Evolutionary conservation across 2,797 vertebrate genomes (phyloP).

Genomic region (Myiothlypis coronata): DNA sequence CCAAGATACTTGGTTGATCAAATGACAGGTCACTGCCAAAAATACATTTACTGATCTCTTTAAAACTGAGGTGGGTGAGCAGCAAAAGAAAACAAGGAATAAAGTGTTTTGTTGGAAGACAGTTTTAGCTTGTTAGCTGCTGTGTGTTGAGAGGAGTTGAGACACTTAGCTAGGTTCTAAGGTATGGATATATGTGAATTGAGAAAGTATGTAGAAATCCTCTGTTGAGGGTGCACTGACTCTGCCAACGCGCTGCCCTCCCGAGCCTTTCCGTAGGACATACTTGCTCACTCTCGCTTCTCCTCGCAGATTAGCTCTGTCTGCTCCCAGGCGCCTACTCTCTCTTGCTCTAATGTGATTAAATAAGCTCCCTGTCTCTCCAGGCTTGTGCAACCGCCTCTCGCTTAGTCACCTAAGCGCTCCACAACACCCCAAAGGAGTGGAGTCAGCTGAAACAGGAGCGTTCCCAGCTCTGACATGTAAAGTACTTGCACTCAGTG

Average conservation of each 20-base stretch:
- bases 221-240: neutral
- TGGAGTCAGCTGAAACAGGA: slow-evolving; percentile 63
- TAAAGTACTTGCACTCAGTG: slow-evolving; percentile 50
- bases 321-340: slow-evolving; percentile 30
- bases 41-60: neutral
- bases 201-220: neutral
- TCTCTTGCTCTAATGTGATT: slow-evolving; percentile 48
- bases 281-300: neutral
- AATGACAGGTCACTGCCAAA: neutral
- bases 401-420: slow-evolving; percentile 56
- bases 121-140: neutral
- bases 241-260: neutral
- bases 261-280: neutral
- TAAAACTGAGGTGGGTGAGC: neutral
- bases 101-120: neutral
- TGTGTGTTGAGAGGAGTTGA: neutral
- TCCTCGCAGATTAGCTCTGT: slow-evolving; percentile 12
- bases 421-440: slow-evolving; percentile 47
- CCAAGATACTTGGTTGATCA: neutral
- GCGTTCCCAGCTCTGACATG: slow-evolving; percentile 59
- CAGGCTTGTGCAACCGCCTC: slow-evolving; percentile 46
- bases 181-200: neutral
- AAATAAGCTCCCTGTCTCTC: slow-evolving; percentile 53
- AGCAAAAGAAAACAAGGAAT: neutral
- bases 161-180: neutral